These are phyloP conservation scores for Sminthurinus aureus DNA, from an alignment of 2,888 invertebrate species.

Conservation along the genomic window DNA sequence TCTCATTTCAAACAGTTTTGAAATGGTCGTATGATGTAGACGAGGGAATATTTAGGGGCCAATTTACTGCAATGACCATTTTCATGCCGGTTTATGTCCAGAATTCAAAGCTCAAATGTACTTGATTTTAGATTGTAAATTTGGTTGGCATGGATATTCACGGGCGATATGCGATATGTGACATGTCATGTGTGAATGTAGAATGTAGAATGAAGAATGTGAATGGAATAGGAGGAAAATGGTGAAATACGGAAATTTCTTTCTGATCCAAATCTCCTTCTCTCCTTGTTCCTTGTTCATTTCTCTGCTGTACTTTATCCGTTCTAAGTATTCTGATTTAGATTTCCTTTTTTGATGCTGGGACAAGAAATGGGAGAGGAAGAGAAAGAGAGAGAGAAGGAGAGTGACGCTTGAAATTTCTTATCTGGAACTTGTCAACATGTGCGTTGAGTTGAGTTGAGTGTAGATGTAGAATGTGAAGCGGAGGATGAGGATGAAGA, in stretches of 20 bases:
- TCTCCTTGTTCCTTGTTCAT: neutral
- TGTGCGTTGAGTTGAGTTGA: constrained; percentile 15
- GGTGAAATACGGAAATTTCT: neutral
- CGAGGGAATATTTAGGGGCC: too few species aligned
- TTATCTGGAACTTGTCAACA: constrained; percentile 40
- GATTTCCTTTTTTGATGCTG: neutral
- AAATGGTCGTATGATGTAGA: too few species aligned
- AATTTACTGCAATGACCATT: too few species aligned
- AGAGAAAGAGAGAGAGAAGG: constrained; percentile 24
- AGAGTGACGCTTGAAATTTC: constrained; percentile 3
- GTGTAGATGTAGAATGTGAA: neutral
- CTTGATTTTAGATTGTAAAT: too few species aligned
- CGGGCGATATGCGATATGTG: too few species aligned
- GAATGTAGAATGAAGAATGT: too few species aligned
- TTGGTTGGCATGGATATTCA: too few species aligned
- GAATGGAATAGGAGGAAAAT: neutral
- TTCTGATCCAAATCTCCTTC: constrained; percentile 32
- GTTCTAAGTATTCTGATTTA: neutral
- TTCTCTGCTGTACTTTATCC: neutral
- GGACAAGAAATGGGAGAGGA: neutral
- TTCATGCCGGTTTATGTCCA: too few species aligned
- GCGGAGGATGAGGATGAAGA: neutral
- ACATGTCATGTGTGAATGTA: too few species aligned
- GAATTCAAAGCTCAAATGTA: too few species aligned
- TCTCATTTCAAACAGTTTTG: too few species aligned